Base-by-base conservation (phyloP, 2,888 invertebrate genomes). In the Dilophus febrilis region DNA sequence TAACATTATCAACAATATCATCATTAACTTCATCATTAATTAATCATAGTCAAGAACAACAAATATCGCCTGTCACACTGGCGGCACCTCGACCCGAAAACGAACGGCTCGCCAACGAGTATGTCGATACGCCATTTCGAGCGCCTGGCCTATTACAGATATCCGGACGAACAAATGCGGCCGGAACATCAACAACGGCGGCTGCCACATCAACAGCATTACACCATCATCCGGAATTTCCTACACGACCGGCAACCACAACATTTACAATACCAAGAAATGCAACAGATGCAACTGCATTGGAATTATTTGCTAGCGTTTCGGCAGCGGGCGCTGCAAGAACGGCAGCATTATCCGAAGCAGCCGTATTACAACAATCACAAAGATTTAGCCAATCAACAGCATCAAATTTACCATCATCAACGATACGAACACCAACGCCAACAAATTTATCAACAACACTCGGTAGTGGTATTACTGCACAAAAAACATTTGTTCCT, bases 21-120 rank as follows among this genome's bases (percentile, higher is more conserved):
- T 28, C 16, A 11, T 28, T 27, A 16, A 17, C 4, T 8, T 13
- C 11, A 29, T 34, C 45, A 46, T 44, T 42, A 55, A 43, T 47
- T 48, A 39, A 48, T 48, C 40, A 48, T 43, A 42, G 45, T 38
- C 49, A 55, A 55, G 57, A 59, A 54, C 53, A 53, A 51, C 55
- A 55, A 52, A 52, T 48, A 52, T 58, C 54, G 48, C 59, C 61
- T 52, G 64, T 66, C 57, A 67, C 70, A 49, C 61, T 70, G 56
- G 71, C 70, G 55, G 68, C 70, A 63, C 88, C 88, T 52, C 72
- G 90, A 59, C 87, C 88, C 52, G 83, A 84, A 64, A 75, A 73
- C 59, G 87, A 87, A 61, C 73, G 90, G 58, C 74, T 77, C 61
- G 77, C 77, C 61, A 91, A 91, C 71, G 87, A 90, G 64, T 91